Conservation (phyloP, 2,888 invertebrate genomes). For the Leptopilina myrica region DNA sequence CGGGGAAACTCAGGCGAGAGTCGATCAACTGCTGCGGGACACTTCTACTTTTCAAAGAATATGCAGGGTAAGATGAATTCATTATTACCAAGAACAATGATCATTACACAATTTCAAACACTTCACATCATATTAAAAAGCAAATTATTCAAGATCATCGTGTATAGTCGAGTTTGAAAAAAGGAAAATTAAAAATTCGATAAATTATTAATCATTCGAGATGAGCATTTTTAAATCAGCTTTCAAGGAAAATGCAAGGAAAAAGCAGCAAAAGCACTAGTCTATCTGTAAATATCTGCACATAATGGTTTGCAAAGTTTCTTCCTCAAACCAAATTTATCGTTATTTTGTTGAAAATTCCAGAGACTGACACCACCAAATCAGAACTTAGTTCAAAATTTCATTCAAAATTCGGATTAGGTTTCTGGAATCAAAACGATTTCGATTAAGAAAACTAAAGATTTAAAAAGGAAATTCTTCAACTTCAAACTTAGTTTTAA, state of each 20-base stretch:
- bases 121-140: constrained; percentile 23
- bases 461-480: no score
- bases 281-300: constrained; percentile 4
- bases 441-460: no score
- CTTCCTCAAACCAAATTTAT: constrained; percentile 10
- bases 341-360: no score
- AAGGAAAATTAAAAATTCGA: neutral
- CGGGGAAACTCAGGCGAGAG: constrained; percentile 90
- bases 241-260: neutral
- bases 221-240: neutral
- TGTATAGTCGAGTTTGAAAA: neutral
- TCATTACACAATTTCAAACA: constrained; percentile 36
- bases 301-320: constrained; percentile 26
- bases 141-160: constrained; percentile 12
- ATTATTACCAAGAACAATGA: constrained; percentile 8
- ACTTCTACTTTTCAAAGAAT: constrained; percentile 87
- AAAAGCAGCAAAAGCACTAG: neutral
- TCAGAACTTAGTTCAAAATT: no score
- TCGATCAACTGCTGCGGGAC: constrained; percentile 88
- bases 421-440: no score
- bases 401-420: no score
- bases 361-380: no score
- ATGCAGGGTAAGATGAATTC: constrained; percentile 78
- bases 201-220: neutral
- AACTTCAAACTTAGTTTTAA: no score